These are phyloP conservation scores for Phalera bucephala DNA, from an alignment of 2,888 invertebrate species.

Conservation along the genomic window DNA sequence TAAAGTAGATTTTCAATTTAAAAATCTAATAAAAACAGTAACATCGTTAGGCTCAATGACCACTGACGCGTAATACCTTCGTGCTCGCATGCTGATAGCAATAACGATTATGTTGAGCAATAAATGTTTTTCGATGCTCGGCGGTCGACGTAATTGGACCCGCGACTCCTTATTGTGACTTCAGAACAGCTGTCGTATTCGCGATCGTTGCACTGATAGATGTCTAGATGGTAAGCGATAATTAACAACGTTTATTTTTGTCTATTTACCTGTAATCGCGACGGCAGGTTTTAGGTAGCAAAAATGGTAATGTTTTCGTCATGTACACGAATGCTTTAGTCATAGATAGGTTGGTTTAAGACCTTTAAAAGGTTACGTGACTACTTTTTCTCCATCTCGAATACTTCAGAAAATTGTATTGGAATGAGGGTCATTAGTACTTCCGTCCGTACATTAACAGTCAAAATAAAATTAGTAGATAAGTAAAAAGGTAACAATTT, in stretches of 20 bases:
- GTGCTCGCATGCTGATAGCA: constrained; percentile 32
- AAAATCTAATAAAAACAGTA: constrained; percentile 16
- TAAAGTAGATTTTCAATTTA: constrained; percentile 20
- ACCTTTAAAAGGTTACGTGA: no score
- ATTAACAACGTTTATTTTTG: not conserved
- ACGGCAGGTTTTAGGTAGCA: no score
- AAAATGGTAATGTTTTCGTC: no score
- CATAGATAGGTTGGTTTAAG: no score
- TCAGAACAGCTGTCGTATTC: not conserved
- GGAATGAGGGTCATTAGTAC: no score
- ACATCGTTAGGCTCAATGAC: constrained; percentile 17
- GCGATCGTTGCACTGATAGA: not conserved
- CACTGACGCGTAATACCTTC: constrained; percentile 28
- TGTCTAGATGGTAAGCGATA: not conserved
- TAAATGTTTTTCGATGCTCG: constrained; percentile 30
- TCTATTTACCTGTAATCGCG: no score
- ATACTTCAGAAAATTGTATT: no score
- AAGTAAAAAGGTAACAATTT: no score
- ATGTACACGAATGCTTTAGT: no score
- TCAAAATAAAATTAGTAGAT: no score
- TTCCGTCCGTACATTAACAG: no score
- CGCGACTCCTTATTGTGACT: not conserved
- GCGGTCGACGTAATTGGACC: constrained; percentile 10
- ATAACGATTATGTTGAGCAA: constrained; percentile 33
- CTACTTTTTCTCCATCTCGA: no score